Percentiles rank a stretch among this genome's conserved stretches.
These are phyloP conservation scores for Gastrophryne carolinensis DNA, from an alignment of 2,797 vertebrate species.

Conservation along the genomic window DNA sequence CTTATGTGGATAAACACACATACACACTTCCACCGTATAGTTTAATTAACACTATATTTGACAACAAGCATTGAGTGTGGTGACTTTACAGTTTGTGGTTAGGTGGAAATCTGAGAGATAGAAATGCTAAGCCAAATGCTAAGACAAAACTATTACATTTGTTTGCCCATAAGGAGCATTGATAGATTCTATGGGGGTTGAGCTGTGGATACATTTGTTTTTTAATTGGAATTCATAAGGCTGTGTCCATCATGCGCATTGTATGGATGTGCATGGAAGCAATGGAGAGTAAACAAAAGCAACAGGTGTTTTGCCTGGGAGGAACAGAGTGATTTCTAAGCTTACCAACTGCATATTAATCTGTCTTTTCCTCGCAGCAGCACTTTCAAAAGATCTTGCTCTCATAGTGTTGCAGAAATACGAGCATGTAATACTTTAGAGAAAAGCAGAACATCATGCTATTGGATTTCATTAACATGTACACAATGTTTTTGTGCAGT, in stretches of 20 bases:
- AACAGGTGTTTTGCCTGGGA: constrained; percentile 43
- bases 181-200: background rate
- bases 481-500: too few relatives aligned
- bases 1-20: too few relatives aligned
- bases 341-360: constrained; percentile 31
- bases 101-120: too few relatives aligned
- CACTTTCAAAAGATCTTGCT: background rate
- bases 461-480: background rate
- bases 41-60: too few relatives aligned
- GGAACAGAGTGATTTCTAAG: constrained; percentile 25
- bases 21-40: too few relatives aligned
- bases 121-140: too few relatives aligned
- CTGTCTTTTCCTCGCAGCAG: background rate
- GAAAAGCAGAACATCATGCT: background rate
- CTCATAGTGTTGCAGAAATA: background rate
- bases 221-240: constrained; percentile 18
- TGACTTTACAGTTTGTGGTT: too few relatives aligned
- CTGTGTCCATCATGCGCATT: constrained; percentile 8
- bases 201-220: background rate
- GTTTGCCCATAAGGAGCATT: background rate
- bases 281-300: constrained; percentile 30
- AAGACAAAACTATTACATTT: too few relatives aligned
- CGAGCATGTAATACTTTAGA: background rate
- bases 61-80: too few relatives aligned
- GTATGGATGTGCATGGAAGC: background rate